Evolutionary conservation across 37 sponge, comb jelly and placozoan genomes (phyloP).

Genomic region (Axinella damicornis): DNA sequence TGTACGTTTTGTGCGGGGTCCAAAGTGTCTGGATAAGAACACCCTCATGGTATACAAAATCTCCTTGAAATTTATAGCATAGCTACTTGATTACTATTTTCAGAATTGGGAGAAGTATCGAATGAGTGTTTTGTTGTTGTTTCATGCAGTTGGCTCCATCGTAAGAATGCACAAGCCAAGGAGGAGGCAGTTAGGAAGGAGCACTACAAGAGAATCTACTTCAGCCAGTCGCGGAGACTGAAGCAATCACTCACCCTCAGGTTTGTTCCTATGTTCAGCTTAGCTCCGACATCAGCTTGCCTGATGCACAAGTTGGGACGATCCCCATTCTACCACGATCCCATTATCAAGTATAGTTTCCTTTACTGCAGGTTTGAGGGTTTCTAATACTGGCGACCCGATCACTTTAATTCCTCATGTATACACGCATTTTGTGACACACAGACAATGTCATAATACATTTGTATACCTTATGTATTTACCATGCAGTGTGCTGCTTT

Average conservation of each 20-base stretch:
- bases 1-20: no score
- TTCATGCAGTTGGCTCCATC: slow-evolving; percentile 58
- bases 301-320: no score
- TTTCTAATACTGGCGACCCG: neutral
- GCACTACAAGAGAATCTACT: slow-evolving; percentile 32
- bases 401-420: neutral
- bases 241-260: slow-evolving; percentile 10
- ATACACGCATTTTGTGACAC: neutral
- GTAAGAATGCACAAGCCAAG: slow-evolving; percentile 44
- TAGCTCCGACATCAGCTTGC: no score
- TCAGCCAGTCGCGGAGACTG: slow-evolving; percentile 10
- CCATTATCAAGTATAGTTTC: neutral
- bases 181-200: slow-evolving; percentile 35
- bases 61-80: no score
- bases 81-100: no score
- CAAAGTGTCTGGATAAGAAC: no score
- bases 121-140: neutral
- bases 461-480: neutral
- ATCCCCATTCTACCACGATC: no score
- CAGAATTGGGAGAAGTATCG: no score
- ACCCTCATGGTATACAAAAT: no score
- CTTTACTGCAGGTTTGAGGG: slow-evolving; percentile 28
- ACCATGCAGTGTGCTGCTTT: no score
- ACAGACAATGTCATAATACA: no score
- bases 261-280: no score